phyloP scores from a whole-genome alignment of 2,888 invertebrate genomes.

The Mythimna impura region DNA sequence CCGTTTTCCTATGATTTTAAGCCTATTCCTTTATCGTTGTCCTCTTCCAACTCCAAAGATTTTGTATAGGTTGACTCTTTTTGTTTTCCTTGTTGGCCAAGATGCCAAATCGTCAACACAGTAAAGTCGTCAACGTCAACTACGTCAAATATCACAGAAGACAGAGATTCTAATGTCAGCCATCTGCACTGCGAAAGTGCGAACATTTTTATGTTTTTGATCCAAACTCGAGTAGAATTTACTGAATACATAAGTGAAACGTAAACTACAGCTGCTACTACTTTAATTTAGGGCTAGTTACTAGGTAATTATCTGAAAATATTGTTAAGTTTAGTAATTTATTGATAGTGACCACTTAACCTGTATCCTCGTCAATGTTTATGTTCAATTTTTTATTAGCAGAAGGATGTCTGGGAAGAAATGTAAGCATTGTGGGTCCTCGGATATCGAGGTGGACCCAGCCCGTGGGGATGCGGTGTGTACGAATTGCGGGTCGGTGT shows the following conservation, averaged over 20 bases:
- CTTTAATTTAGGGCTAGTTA: background rate
- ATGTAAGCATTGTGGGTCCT: slow-evolving; percentile 96
- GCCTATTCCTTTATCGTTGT: background rate
- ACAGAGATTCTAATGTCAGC: background rate
- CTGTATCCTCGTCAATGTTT: slow-evolving; percentile 44
- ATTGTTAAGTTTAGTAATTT: background rate
- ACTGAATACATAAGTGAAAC: background rate
- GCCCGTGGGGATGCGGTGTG: slow-evolving; percentile 98
- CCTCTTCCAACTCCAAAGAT: slow-evolving; percentile 5
- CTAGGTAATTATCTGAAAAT: slow-evolving; percentile 9
- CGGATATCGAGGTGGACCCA: slow-evolving; percentile 98
- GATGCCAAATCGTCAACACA: slow-evolving; percentile 1
- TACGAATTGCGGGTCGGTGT: slow-evolving; percentile 98
- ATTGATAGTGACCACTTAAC: slow-evolving; percentile 37
- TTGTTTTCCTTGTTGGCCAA: background rate
- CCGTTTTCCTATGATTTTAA: background rate
- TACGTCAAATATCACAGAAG: slow-evolving; percentile 6
- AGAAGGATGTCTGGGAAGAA: slow-evolving; percentile 92
- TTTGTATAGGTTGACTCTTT: background rate
- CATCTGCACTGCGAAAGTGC: slow-evolving; percentile 30
- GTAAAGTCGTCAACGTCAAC: slow-evolving; percentile 13
- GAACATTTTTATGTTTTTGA: slow-evolving; percentile 32
- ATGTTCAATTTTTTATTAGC: slow-evolving; percentile 39
- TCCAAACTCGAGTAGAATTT: background rate
- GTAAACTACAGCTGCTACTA: background rate